phyloP scores from a whole-genome alignment of 1,140 invertebrate species.

The Leptinotarsa defecta region DNA sequence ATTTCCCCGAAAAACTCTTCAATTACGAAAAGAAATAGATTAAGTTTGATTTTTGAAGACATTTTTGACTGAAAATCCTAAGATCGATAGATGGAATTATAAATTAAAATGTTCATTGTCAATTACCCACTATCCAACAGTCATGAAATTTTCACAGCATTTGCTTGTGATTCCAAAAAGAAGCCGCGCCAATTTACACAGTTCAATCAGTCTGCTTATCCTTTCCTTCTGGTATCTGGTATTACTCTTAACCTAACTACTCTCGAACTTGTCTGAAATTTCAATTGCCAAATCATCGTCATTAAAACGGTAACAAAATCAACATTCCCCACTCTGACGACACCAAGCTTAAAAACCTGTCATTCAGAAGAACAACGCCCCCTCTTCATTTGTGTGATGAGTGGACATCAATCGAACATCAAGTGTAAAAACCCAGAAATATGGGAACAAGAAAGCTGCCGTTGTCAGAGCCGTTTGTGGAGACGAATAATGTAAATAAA shows the following conservation, averaged over 20 bases:
- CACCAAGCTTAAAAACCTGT: not conserved
- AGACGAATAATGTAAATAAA: slow-evolving; percentile 6
- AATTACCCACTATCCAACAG: too few species aligned
- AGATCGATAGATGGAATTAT: too few species aligned
- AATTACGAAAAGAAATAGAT: too few species aligned
- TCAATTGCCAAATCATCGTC: slow-evolving; percentile 2
- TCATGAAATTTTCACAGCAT: too few species aligned
- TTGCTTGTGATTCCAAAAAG: too few species aligned
- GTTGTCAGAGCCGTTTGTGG: not conserved
- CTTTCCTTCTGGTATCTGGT: not conserved
- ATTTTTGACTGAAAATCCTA: too few species aligned
- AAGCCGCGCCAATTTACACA: not conserved
- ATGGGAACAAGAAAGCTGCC: slow-evolving; percentile 2
- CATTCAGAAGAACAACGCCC: not conserved
- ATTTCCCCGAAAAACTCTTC: too few species aligned
- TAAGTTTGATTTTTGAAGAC: too few species aligned
- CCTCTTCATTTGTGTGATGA: not conserved
- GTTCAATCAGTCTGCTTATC: not conserved
- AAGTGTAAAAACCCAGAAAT: not conserved
- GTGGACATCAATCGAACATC: slow-evolving; percentile 2
- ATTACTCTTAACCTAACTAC: not conserved
- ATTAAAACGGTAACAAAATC: slow-evolving; percentile 3
- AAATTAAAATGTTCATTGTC: too few species aligned
- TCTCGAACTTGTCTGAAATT: not conserved
- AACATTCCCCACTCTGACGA: not conserved